These are phyloP conservation scores for Apamea anceps DNA, from an alignment of 2,888 invertebrate species.

Conservation along the genomic window DNA sequence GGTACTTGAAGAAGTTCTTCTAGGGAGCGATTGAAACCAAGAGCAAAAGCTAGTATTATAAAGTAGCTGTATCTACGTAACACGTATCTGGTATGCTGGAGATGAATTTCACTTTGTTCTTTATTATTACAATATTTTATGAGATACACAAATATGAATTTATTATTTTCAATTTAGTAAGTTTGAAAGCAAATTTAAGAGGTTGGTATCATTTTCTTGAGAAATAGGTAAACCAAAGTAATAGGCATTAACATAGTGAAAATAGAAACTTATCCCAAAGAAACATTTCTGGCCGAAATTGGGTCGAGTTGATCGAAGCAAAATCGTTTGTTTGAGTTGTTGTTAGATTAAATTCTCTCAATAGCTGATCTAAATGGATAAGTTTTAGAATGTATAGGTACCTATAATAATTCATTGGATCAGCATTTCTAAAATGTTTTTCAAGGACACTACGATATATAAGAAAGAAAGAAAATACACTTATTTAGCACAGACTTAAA, in stretches of 20 bases:
- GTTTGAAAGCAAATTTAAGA: not conserved
- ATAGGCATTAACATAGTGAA: slow-evolving; percentile 3
- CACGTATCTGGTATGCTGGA: not conserved
- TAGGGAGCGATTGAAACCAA: not conserved
- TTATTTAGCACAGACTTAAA: no score
- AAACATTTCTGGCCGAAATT: slow-evolving; percentile 6
- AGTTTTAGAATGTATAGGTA: not conserved
- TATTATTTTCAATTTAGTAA: slow-evolving; percentile 18
- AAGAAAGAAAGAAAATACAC: no score
- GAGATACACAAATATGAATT: not conserved
- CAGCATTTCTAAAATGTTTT: not conserved
- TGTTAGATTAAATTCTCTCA: slow-evolving; percentile 1
- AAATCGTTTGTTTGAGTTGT: slow-evolving; percentile 4
- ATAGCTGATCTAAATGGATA: not conserved
- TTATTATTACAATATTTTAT: not conserved
- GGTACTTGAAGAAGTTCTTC: no score
- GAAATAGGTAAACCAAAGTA: not conserved
- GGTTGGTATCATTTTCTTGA: slow-evolving; percentile 6
- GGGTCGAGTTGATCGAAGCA: slow-evolving; percentile 15
- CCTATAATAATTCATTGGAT: not conserved
- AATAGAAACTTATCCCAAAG: slow-evolving; percentile 22
- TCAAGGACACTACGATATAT: not conserved
- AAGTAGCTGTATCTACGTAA: not conserved
- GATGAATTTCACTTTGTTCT: slow-evolving; percentile 6
- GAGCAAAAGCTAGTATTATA: not conserved